Evolutionary conservation across 2,797 vertebrate species (phyloP).

Genomic region (Danio choprae): DNA sequence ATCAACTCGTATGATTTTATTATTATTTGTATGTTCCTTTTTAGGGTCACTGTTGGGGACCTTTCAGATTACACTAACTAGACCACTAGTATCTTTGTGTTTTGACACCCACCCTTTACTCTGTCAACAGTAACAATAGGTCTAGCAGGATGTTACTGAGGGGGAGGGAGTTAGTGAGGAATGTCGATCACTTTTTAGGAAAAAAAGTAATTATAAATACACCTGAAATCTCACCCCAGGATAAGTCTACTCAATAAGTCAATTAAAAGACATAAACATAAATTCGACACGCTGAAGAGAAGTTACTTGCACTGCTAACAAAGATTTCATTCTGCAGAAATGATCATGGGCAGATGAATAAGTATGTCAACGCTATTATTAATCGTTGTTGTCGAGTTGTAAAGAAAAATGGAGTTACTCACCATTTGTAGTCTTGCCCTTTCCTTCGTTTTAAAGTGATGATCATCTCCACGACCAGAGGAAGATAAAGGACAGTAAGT

Average conservation of each 20-base stretch:
- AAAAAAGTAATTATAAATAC: not conserved
- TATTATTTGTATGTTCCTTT: not conserved
- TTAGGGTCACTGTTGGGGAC: not conserved
- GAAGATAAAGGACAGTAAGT: slow-evolving; percentile 85
- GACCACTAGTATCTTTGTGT: not conserved
- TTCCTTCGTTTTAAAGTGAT: slow-evolving; percentile 85
- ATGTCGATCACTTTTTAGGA: not conserved
- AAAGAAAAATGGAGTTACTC: slow-evolving; percentile 61
- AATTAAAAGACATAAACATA: not conserved
- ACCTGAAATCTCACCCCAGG: not conserved
- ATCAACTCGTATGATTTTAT: not conserved
- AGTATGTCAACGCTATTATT: not conserved
- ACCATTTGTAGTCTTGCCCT: slow-evolving; percentile 95
- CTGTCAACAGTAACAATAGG: slow-evolving; percentile 16
- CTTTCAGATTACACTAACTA: not conserved
- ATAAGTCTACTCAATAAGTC: not conserved
- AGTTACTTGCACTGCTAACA: not conserved
- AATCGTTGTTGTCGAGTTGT: not conserved
- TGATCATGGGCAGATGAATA: not conserved
- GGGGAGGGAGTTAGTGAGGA: not conserved
- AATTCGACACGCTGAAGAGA: not conserved
- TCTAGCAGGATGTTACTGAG: slow-evolving; percentile 40
- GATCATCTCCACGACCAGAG: slow-evolving; percentile 85
- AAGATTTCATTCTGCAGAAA: not conserved
- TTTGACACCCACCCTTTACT: not conserved